These are phyloP conservation scores for Muschampia plurimacula DNA, from an alignment of 2,888 invertebrate genomes.

Conservation along the genomic window DNA sequence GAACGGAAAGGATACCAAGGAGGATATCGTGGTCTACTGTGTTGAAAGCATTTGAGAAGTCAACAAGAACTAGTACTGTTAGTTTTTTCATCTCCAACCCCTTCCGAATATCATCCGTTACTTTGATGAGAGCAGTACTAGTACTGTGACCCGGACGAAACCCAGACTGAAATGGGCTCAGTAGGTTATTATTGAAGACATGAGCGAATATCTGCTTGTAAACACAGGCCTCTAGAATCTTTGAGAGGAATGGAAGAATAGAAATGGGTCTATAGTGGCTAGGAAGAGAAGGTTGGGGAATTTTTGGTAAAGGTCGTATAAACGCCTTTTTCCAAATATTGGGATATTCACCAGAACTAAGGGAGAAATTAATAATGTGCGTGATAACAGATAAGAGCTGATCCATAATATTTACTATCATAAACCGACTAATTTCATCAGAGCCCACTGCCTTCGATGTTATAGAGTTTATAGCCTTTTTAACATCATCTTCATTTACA, in stretches of 20 bases:
- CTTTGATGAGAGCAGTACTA: slow-evolving; percentile 11
- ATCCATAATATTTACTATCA: too few relatives aligned
- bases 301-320: neutral
- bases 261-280: neutral
- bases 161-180: too few relatives aligned
- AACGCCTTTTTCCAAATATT: neutral
- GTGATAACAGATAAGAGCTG: too few relatives aligned
- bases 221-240: slow-evolving; percentile 14
- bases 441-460: too few relatives aligned
- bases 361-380: too few relatives aligned
- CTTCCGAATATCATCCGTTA: slow-evolving; percentile 9
- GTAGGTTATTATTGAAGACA: neutral
- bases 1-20: neutral
- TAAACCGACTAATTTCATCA: too few relatives aligned
- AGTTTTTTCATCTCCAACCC: slow-evolving; percentile 10
- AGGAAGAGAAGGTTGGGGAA: neutral
- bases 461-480: too few relatives aligned
- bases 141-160: slow-evolving; percentile 12
- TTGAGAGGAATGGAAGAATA: slow-evolving; percentile 6
- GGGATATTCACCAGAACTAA: too few relatives aligned
- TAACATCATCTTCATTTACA: too few relatives aligned
- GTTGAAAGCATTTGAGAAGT: too few relatives aligned
- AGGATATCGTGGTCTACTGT: neutral
- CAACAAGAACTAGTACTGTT: neutral
- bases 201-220: neutral